These are phyloP conservation scores for Prenolepis imparis DNA, from an alignment of 2,888 invertebrate species.

Conservation along the genomic window DNA sequence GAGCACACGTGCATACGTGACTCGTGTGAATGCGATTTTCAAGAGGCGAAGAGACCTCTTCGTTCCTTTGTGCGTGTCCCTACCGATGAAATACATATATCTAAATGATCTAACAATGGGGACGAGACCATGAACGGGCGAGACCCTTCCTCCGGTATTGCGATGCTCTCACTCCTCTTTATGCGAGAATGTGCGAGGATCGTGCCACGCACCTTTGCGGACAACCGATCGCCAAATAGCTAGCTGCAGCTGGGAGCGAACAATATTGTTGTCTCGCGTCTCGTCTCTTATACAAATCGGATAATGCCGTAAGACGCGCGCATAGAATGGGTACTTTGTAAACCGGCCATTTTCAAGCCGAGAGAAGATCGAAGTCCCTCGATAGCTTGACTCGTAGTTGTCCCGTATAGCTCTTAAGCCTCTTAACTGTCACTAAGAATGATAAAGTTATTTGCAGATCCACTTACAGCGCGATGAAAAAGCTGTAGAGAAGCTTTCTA, in stretches of 20 bases:
- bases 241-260: constrained; percentile 46
- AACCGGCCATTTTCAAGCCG: constrained; percentile 12
- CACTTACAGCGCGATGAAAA: constrained; percentile 4
- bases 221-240: constrained; percentile 23
- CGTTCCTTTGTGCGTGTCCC: constrained; percentile 61
- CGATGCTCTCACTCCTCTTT: constrained; percentile 53
- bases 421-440: constrained; percentile 11
- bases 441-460: constrained; percentile 41
- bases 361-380: constrained; percentile 20
- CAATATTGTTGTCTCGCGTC: constrained; percentile 7
- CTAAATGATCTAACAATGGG: constrained; percentile 68
- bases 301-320: constrained; percentile 45
- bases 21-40: constrained; percentile 50
- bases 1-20: constrained; percentile 30
- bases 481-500: background rate
- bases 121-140: constrained; percentile 39
- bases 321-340: constrained; percentile 47
- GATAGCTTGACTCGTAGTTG: constrained; percentile 30
- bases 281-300: background rate
- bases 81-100: constrained; percentile 68
- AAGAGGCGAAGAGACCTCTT: constrained; percentile 39
- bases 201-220: constrained; percentile 59
- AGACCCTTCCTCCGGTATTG: constrained; percentile 29
- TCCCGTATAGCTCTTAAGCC: constrained; percentile 30
- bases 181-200: constrained; percentile 33